phyloP scores from a whole-genome alignment of 2,888 invertebrate species.

The Alsophila aescularia region DNA sequence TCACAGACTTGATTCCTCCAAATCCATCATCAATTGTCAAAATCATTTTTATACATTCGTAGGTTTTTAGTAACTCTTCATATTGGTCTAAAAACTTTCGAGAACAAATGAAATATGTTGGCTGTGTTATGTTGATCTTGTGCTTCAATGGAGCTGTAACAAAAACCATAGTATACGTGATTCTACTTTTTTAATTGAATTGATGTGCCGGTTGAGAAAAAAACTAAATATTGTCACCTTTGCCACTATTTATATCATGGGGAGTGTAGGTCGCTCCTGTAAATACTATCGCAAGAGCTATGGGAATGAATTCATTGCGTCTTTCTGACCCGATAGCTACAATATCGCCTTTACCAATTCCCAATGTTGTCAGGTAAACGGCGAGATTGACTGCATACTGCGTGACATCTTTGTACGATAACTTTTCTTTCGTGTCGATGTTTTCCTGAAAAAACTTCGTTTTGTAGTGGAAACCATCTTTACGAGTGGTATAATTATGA shows the following conservation, averaged over 20 bases:
- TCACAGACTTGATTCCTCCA: too few relatives aligned
- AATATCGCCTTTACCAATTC: constrained; percentile 78
- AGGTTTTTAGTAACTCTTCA: constrained; percentile 50
- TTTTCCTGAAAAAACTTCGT: too few relatives aligned
- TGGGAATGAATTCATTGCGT: too few relatives aligned
- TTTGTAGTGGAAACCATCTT: too few relatives aligned
- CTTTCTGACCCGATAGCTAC: constrained; percentile 86
- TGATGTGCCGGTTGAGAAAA: too few relatives aligned
- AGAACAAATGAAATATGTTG: too few relatives aligned
- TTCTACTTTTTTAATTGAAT: too few relatives aligned
- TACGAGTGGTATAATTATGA: too few relatives aligned
- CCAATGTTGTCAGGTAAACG: constrained; percentile 72
- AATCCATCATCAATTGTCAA: constrained; percentile 59
- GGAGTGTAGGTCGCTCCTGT: constrained; percentile 65
- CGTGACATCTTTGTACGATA: too few relatives aligned
- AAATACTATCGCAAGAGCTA: too few relatives aligned
- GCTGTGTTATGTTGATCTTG: constrained; percentile 85
- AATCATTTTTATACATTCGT: constrained; percentile 54
- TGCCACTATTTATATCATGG: constrained; percentile 57
- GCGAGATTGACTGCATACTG: constrained; percentile 83
- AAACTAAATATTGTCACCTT: constrained; percentile 49
- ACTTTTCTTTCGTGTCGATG: too few relatives aligned
- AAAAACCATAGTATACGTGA: constrained; percentile 3
- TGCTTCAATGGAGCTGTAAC: constrained; percentile 86
- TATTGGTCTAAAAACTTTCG: too few relatives aligned